Evolutionary conservation across 2,888 invertebrate genomes (phyloP), one percentile per base, ranked within the genome.

Genomic region (Dimorphilus gyrociliatus): DNA sequence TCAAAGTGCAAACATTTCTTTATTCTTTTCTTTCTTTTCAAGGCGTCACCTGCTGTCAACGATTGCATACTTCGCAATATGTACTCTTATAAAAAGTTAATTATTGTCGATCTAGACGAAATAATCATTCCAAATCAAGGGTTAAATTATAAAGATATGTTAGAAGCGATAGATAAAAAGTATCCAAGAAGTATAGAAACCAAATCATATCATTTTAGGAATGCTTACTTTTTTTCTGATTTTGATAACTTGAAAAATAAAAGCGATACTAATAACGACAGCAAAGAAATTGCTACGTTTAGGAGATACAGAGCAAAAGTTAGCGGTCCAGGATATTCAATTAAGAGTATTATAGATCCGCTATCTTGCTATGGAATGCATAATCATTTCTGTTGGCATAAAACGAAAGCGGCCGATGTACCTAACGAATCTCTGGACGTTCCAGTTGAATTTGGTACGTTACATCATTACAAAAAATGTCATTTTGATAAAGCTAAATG

Each of bases 1-100:
- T n/a, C n/a, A n/a, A n/a, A n/a, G n/a, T n/a, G n/a, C n/a, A n/a
- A n/a, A n/a, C n/a, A n/a, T n/a, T n/a, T n/a, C n/a, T n/a, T n/a
- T n/a, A n/a, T n/a, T n/a, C n/a, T n/a, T n/a, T n/a, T 26, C 2
- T 35, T 39, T 4, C 29, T 39, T n/a, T 24, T 39, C 14, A 33
- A 39, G 28, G 38, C 35, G 35, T 39, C 39, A 2, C 39, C 39
- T 1, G 35, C 27, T 3, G 25, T 39, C 29, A 39, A 39, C 21
- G 39, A 39, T 29, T 39, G 39, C 21, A 30, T 36, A 25, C 37
- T 35, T 25, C 23, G 39, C n/a, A 32, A 34, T 27, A 37, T 39
- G 36, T 27, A 34, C 27, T 16, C 24, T 3, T 39, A 26, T 25
- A 23, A 17, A 12, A 30, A 30, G 27, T 30, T 39, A 10, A 13